Evolutionary conservation across 2,888 invertebrate genomes (phyloP).

Genomic region (Monopis laevigella): DNA sequence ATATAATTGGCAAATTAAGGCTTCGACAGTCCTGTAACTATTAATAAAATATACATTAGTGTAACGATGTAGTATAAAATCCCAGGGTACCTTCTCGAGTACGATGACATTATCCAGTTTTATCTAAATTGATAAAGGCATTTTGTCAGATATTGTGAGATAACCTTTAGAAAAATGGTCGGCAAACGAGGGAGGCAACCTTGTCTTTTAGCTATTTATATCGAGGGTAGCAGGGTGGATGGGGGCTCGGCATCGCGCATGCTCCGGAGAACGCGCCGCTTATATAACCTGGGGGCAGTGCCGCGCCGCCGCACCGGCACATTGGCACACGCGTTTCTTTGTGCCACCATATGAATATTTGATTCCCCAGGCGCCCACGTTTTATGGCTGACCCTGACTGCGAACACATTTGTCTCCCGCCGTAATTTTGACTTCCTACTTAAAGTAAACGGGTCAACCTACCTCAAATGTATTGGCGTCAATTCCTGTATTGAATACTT

Average conservation of each 20-base stretch:
- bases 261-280: constrained; percentile 41
- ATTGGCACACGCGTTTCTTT: constrained; percentile 20
- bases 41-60: no score
- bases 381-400: constrained; percentile 12
- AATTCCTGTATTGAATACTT: no score
- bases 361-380: constrained; percentile 24
- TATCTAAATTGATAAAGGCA: no score
- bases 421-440: constrained; percentile 12
- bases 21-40: no score
- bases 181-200: constrained; percentile 58
- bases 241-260: constrained; percentile 49
- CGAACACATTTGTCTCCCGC: constrained; percentile 12
- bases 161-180: constrained; percentile 62
- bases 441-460: constrained; percentile 6
- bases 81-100: no score
- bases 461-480: constrained; percentile 2
- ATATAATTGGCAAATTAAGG: no score
- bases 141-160: constrained; percentile 43
- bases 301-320: constrained; percentile 16
- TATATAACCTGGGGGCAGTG: constrained; percentile 40
- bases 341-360: constrained; percentile 35
- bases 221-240: constrained; percentile 43
- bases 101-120: no score
- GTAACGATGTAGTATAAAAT: no score
- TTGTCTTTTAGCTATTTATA: constrained; percentile 66